Percentiles rank a stretch among this genome's conserved stretches.
Evolutionary conservation across 2,113 vertebrate species (phyloP).

Genomic region (Paradoxurus hermaphroditus): DNA sequence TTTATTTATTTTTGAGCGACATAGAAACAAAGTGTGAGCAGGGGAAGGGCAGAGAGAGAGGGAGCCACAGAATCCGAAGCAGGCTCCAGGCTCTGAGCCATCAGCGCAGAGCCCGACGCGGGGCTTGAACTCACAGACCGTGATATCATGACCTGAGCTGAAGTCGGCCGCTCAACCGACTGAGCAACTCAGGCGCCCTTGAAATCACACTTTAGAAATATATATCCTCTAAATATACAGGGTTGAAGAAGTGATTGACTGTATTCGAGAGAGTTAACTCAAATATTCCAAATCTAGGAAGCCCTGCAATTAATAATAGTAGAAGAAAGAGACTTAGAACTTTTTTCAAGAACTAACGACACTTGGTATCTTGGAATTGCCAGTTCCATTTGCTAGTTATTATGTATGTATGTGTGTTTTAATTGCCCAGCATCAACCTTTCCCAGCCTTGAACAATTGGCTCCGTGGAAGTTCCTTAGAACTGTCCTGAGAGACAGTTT

Average conservation of each 20-base stretch:
- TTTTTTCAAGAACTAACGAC: neutral
- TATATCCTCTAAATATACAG: neutral
- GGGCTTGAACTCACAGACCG: too few species aligned
- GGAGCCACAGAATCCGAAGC: too few species aligned
- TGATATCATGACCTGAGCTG: too few species aligned
- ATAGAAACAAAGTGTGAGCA: too few species aligned
- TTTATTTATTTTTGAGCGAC: too few species aligned
- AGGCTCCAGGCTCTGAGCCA: too few species aligned
- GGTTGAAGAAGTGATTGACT: neutral
- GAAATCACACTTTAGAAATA: neutral
- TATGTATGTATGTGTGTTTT: neutral
- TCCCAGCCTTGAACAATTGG: neutral
- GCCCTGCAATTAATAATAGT: neutral
- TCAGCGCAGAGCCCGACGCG: too few species aligned
- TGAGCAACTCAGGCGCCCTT: too few species aligned
- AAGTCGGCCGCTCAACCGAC: too few species aligned
- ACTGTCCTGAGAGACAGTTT: neutral
- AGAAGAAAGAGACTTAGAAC: neutral
- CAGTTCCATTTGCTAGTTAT: neutral
- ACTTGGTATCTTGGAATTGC: neutral
- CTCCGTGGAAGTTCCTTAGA: neutral
- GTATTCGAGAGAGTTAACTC: neutral
- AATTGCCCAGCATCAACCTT: neutral
- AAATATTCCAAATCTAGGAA: neutral
- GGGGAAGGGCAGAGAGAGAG: too few species aligned